These are phyloP conservation scores for Rhagium mordax DNA, from an alignment of 2,888 invertebrate genomes.

Conservation along the genomic window DNA sequence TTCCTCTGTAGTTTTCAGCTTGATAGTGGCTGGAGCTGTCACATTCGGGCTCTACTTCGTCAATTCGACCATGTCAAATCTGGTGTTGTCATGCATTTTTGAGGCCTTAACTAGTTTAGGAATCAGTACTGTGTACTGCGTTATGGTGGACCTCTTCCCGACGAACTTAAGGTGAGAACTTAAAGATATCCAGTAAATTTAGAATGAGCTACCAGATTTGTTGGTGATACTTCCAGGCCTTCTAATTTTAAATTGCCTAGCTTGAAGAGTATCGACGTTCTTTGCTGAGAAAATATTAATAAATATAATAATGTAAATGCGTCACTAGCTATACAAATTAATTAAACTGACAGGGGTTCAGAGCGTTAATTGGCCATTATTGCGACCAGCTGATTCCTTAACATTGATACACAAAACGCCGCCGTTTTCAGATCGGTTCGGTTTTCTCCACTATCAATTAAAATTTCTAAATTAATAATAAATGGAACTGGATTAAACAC, in stretches of 20 bases:
- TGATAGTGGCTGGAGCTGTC: constrained; percentile 81
- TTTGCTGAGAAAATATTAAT: background rate
- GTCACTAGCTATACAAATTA: constrained; percentile 13
- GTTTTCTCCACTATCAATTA: constrained; percentile 21
- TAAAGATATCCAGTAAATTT: too few species aligned
- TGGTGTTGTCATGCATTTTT: constrained; percentile 84
- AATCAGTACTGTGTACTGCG: constrained; percentile 86
- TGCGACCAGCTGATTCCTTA: constrained; percentile 1
- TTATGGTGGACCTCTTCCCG: constrained; percentile 87
- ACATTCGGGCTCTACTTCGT: constrained; percentile 85
- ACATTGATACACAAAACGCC: constrained; percentile 4
- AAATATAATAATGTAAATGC: background rate
- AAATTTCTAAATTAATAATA: background rate
- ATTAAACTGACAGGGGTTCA: constrained; percentile 16
- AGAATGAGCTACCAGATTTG: too few species aligned
- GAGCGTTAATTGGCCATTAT: constrained; percentile 2
- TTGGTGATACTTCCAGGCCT: too few species aligned
- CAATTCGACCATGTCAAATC: constrained; percentile 79
- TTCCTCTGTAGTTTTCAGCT: constrained; percentile 78
- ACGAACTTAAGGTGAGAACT: constrained; percentile 82
- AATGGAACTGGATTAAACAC: constrained; percentile 5
- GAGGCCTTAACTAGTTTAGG: constrained; percentile 86
- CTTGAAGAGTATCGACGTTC: too few species aligned
- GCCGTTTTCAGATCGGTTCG: constrained; percentile 13
- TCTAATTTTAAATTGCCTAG: too few species aligned